Evolutionary conservation across 1,140 invertebrate species (phyloP), one percentile per base, ranked within the genome.

Genomic region (Coenobita brevimanus): DNA sequence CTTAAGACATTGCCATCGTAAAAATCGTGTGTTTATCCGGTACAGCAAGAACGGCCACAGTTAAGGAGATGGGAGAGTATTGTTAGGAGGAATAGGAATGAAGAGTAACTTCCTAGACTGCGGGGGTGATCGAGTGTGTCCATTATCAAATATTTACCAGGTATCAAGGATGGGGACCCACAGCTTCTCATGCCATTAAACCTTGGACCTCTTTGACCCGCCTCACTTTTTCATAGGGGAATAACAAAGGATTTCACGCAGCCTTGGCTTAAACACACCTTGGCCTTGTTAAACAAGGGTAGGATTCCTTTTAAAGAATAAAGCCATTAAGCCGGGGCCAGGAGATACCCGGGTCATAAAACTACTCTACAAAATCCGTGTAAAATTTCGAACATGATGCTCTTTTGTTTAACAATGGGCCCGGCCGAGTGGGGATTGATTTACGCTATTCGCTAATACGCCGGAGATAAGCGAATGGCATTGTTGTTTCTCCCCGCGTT

Each of bases 271-370:
- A 83, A 83, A 73, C 81, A 83, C 81, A 73, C 67, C 81, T 50
- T 73, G 41, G 43, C 30, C 81, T 83, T 83, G 81, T 83, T 83
- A 71, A 83, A 83, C 81, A 83, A 30, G 76, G 50, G 62, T 80
- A 24, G 57, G 75, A 86, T 78, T 78, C 83, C 75, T 86, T 86
- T 86, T 86, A 80, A 80, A 87, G 85, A 87, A 87, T 87, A 87
- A 87, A 87, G 76, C 75, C 76, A 87, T 80, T 87, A 87, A 87
- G 76, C 69, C 50, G 21, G 50, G 80, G 27, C 85, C 67, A 79
- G 38, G 75, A 57, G 84, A 78, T 78, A 69, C 60, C 62, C 75
- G 10, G 64, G 75, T 24, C 84, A 73, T 87, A 87, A 87, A 80
- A 87, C 82, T 78, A 86, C 83, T 67, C 73, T 78, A 86, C 85